Evolutionary conservation across 1,140 invertebrate species (phyloP), one percentile per base, ranked within the genome.

Genomic region (Drosophila oshimai): DNA sequence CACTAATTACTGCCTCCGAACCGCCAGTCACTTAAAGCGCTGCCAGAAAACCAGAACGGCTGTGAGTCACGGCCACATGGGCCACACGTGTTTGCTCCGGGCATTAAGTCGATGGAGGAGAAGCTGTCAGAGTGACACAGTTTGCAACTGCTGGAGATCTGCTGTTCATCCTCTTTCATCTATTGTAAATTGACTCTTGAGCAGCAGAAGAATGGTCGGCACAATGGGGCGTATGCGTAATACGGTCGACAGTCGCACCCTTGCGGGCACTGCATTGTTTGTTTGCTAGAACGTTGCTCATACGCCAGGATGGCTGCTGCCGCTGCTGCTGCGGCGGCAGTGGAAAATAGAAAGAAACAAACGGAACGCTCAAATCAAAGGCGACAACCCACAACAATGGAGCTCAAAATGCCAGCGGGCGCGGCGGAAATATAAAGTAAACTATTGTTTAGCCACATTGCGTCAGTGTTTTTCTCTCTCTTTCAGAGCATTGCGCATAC

Each of bases 1-100:
- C 67, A 87, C 75, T 86, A 86, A 86, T 86, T 86, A 84, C 81
- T 64, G 53, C 37, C 57, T 64, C 73, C 83, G 79, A 49, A 61
- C 61, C 51, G 67, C 58, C 51, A 64, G 68, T 74, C 69, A 53
- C 69, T 28, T 47, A 58, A 60, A 36, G 74, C 29, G 28, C 20
- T 28, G 20, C n/a, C n/a, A n/a, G n/a, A n/a, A n/a, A n/a, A n/a
- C 22, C 29, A 45, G 41, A 29, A 18, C 22, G 41, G 24, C 46
- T 7, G 9, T 65, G 62, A 65, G 58, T 65, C 62, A 65, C 34
- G 42, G 62, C 26, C 62, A 41, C 24, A 17, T 15, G 44, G 9
- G 15, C 22, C 24, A 36, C 62, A 65, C 61, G 62, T 65, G 60
- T 22, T 20, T 18, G 44, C 62, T 49, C 41, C 24, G 31, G 31